Evolutionary conservation across 2,797 vertebrate genomes (phyloP), one percentile per base, ranked within the genome.

Genomic region (Ispidina picta): DNA sequence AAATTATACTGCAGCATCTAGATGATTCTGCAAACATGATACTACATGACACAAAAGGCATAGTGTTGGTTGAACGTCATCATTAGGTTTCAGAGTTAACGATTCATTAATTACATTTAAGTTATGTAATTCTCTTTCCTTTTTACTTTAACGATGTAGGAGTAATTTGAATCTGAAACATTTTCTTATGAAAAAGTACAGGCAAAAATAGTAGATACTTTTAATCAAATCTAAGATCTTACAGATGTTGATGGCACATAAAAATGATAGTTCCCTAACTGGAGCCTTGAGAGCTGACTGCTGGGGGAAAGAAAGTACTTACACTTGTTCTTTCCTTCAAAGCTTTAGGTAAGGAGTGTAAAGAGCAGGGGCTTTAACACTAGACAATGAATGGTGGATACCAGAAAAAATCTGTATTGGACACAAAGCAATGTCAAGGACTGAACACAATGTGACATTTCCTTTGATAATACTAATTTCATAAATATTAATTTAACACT

Each of bases 101-200:
- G 76, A 79, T 84, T 63, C n/a, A 43, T 88, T 70, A 83, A 86
- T 56, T 86, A 84, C 46, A 84, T 82, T 64, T 71, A 86, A 90
- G 68, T 1, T 0, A 69, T 9, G 4, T 13, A 75, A 39, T 17
- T 13, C 39, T 46, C 31, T 35, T 37, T 60, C n/a, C 10, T 41
- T 66, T 85, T 74, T 60, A 76, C 29, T 33, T 79, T 64, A 16
- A 76, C 56, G 49, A 76, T 59, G 31, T 56, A 26, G 26, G 26
- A 52, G 3, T 37, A 77, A 92, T 22, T 26, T 63, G 29, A 80
- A 83, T 75, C 33, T 39, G 15, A 84, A 88, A 64, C 8, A 51
- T 62, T 71, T 73, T 49, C 60, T 46, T 37, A 71, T 3, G 21
- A 64, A 85, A n/a, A 52, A 16, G 19, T 12, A 33, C 5, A 75